A percentile compares a stretch with the other conserved stretches of the same genome.
Evolutionary conservation across 1,140 invertebrate species (phyloP).

Genomic region (Musca domestica): DNA sequence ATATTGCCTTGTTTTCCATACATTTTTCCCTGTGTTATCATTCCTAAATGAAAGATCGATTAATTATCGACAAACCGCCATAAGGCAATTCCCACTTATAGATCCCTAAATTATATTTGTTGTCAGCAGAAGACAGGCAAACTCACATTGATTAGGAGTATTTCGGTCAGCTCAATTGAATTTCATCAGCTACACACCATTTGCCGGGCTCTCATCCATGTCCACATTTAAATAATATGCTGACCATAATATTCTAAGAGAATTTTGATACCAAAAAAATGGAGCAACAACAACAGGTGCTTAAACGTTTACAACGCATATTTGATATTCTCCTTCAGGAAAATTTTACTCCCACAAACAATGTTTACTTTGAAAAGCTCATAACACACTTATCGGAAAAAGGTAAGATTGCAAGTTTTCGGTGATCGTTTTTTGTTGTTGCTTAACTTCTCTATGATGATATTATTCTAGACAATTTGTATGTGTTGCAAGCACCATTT

Average conservation of each 20-base stretch:
- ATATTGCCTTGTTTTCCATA: too few relatives aligned
- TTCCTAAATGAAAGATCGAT: too few relatives aligned
- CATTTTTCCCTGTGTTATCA: too few relatives aligned
- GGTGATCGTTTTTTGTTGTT: not conserved
- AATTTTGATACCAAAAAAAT: constrained; percentile 7
- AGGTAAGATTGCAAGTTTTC: constrained; percentile 29
- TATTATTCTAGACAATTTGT: constrained; percentile 35
- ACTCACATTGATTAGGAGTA: too few relatives aligned
- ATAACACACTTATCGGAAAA: constrained; percentile 55
- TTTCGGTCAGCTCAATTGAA: too few relatives aligned
- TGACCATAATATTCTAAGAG: not conserved
- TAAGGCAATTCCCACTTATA: too few relatives aligned
- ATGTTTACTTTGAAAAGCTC: constrained; percentile 57
- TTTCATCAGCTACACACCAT: too few relatives aligned
- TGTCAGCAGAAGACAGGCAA: too few relatives aligned
- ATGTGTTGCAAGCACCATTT: constrained; percentile 38
- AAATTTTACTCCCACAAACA: constrained; percentile 55
- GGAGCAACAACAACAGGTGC: constrained; percentile 18
- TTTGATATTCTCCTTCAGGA: constrained; percentile 54
- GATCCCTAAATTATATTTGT: too few relatives aligned
- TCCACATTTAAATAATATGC: too few relatives aligned
- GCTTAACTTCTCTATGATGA: constrained; percentile 14
- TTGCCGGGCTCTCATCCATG: too few relatives aligned
- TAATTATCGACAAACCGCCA: too few relatives aligned
- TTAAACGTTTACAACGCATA: constrained; percentile 32